Evolutionary conservation across 1,140 invertebrate species (phyloP).

Genomic region (Meloidogyne exigua): DNA sequence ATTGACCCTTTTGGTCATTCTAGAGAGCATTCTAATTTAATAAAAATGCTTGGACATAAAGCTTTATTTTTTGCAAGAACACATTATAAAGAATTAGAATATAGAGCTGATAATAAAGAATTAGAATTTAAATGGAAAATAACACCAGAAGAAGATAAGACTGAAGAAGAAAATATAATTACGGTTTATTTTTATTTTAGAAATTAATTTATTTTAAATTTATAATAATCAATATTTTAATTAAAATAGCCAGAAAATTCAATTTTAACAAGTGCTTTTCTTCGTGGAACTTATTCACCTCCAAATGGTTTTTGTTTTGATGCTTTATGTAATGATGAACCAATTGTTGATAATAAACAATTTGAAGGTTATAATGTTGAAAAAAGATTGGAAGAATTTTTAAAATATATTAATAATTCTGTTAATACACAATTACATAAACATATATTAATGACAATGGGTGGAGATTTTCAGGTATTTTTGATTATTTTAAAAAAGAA

Average conservation of each 20-base stretch:
- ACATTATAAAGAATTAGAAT: constrained; percentile 80
- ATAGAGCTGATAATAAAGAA: constrained; percentile 69
- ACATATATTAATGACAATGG: constrained; percentile 85
- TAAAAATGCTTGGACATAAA: constrained; percentile 72
- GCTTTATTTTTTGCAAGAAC: constrained; percentile 83
- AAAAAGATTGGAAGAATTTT: constrained; percentile 52
- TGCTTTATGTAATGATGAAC: constrained; percentile 77
- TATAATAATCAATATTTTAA: too few species aligned
- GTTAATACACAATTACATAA: constrained; percentile 67
- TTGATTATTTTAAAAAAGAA: too few species aligned
- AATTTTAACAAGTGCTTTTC: constrained; percentile 60
- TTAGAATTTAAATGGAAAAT: constrained; percentile 83
- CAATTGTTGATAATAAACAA: constrained; percentile 69
- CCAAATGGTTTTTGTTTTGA: constrained; percentile 88
- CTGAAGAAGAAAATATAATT: constrained; percentile 48
- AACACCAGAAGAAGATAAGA: constrained; percentile 49
- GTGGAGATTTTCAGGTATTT: constrained; percentile 76
- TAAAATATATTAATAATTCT: constrained; percentile 57
- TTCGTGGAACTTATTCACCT: constrained; percentile 33
- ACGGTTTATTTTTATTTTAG: too few species aligned
- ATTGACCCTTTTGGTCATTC: constrained; percentile 73
- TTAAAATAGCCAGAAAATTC: constrained; percentile 44
- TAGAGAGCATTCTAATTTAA: constrained; percentile 69
- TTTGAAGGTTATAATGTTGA: constrained; percentile 69
- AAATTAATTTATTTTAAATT: background rate